These are phyloP conservation scores for Copidosoma aretas DNA, from an alignment of 2,888 invertebrate genomes.

Conservation along the genomic window DNA sequence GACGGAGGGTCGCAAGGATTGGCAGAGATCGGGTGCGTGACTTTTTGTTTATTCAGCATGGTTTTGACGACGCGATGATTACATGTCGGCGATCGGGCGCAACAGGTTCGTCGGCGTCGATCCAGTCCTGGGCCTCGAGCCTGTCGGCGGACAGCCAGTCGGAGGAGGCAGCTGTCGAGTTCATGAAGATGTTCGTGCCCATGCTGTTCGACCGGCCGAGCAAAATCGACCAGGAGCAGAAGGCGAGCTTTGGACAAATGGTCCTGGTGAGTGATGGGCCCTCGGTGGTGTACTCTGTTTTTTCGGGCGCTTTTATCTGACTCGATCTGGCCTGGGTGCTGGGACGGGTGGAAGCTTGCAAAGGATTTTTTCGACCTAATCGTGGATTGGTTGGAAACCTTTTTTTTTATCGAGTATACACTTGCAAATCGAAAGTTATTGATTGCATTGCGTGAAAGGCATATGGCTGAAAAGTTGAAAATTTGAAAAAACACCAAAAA, in stretches of 20 bases:
- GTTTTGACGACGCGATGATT: too few species aligned
- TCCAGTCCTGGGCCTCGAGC: conserved; percentile 71
- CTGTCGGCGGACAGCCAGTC: conserved; percentile 69
- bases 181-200: conserved; percentile 73
- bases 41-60: background rate
- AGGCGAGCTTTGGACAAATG: conserved; percentile 73
- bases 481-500: too few species aligned
- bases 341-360: too few species aligned
- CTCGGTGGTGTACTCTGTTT: background rate
- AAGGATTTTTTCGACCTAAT: too few species aligned
- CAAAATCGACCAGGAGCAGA: conserved; percentile 69
- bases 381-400: too few species aligned
- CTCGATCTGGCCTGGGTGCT: too few species aligned
- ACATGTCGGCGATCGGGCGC: background rate
- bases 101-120: conserved; percentile 68
- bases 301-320: too few species aligned
- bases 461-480: too few species aligned
- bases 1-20: conserved; percentile 57
- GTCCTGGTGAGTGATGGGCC: conserved; percentile 62
- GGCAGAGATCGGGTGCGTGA: conserved; percentile 60
- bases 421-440: too few species aligned
- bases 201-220: conserved; percentile 69
- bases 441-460: too few species aligned
- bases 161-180: conserved; percentile 68
- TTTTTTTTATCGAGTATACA: too few species aligned